These are phyloP conservation scores for Cheirogaleus medius DNA, from an alignment of 2,113 vertebrate genomes.

Conservation along the genomic window DNA sequence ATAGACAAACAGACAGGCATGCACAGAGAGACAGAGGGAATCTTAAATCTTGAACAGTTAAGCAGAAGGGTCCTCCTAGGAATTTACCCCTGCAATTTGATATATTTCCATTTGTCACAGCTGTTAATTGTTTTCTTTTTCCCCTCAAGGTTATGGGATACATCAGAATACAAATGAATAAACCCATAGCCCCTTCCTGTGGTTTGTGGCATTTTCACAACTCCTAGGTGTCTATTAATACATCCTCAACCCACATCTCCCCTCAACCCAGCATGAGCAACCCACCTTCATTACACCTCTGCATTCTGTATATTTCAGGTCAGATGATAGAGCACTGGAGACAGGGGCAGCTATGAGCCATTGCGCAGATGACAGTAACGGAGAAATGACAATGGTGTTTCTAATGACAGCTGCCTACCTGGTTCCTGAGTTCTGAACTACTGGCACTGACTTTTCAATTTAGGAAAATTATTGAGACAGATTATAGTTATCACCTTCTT, in stretches of 20 bases:
- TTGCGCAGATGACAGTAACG: not conserved
- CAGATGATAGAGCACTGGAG: not conserved
- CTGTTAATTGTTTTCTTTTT: not conserved
- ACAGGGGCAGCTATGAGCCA: not conserved
- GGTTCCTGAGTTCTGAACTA: not conserved
- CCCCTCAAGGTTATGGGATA: not conserved
- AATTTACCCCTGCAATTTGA: not conserved
- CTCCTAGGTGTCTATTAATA: not conserved
- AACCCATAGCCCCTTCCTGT: not conserved
- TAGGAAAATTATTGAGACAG: not conserved
- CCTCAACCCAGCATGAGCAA: not conserved
- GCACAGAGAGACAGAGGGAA: not conserved
- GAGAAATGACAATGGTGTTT: not conserved
- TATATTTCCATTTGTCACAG: not conserved
- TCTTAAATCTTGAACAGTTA: not conserved
- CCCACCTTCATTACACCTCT: not conserved
- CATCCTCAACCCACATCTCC: not conserved
- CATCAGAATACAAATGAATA: not conserved
- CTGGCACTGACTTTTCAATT: not conserved
- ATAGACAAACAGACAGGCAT: not conserved
- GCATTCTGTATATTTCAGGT: not conserved
- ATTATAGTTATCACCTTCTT: not conserved
- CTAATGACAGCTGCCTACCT: not conserved
- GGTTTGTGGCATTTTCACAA: not conserved
- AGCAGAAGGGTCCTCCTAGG: not conserved